Base-by-base conservation (phyloP, 1,140 invertebrate genomes). In the Drosophila bocki region DNA sequence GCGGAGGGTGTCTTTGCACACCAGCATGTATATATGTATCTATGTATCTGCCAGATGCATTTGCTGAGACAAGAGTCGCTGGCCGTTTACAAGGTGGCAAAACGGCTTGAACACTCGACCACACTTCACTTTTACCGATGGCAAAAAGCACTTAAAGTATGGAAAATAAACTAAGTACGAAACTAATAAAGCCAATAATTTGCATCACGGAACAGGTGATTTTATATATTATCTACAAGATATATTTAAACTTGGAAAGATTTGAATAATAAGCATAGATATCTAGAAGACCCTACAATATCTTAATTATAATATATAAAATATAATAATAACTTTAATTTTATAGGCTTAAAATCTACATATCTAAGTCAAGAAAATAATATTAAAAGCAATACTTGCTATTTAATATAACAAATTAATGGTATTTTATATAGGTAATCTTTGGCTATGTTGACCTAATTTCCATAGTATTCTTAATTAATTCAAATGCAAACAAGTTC, bases 11-110 rank as follows among this genome's bases (percentile, higher is more conserved):
- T 54, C 53, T 54, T 26, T 22, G 53, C 53, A n/a, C 50, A 51
- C 50, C 9, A 9, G 26, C 19, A 9, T 48, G 22, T 45, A 15
- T 29, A 6, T 29, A 29, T 35, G 50, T 53, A 54, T 8, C n/a
- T 19, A 54, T 54, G 53, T 39, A 39, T 54, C 35, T 39, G 33
- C 53, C 35, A 54, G 53, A 54, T 54, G 53, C 53, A 54, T 22
- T 54, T n/a, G 2, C 53, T 1, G 33, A 8, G 33, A 54, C 51
- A 54, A 54, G 51, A 35, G 51, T 37, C 17, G 32, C 17, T 12
- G 17, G 11, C 8, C 9, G n/a, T 32, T 11, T 22, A 37, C 33
- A 22, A 54, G 53, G 53, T 54, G 33, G 35, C 50, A 51, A 33
- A 51, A 19, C 50, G 6, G 11, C 48, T 51, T 51, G 48, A 29